Evolutionary conservation across 2,888 invertebrate genomes (phyloP).

Genomic region (Mythimna loreyi): DNA sequence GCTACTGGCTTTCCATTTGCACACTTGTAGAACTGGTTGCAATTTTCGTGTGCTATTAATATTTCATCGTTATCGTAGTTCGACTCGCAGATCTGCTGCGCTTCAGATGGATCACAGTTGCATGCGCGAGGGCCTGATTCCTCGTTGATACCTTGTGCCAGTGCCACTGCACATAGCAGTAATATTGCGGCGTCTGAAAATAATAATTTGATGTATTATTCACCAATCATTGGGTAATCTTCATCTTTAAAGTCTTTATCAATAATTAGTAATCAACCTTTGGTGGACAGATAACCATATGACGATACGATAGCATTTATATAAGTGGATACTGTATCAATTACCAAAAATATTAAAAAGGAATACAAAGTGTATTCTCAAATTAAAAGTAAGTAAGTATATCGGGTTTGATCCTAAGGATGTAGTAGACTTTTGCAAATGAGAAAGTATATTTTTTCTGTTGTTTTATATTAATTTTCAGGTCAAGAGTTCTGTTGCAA

Average conservation of each 20-base stretch:
- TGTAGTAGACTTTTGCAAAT: no score
- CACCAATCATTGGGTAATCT: constrained; percentile 5
- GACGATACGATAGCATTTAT: constrained; percentile 29
- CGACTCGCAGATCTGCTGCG: constrained; percentile 44
- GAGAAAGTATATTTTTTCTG: no score
- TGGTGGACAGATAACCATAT: constrained; percentile 25
- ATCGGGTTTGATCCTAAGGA: no score
- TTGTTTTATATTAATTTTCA: no score
- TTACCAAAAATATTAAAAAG: constrained; percentile 24
- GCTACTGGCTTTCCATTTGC: constrained; percentile 63
- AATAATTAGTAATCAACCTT: constrained; percentile 12
- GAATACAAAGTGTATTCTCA: background rate
- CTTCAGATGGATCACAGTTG: constrained; percentile 58
- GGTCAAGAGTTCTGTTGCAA: no score
- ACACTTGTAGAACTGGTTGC: constrained; percentile 71
- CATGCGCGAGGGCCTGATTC: constrained; percentile 65
- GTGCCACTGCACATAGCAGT: constrained; percentile 76
- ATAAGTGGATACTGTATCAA: constrained; percentile 13
- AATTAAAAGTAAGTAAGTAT: no score
- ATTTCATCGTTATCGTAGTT: constrained; percentile 44
- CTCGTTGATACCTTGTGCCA: constrained; percentile 67
- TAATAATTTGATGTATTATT: constrained; percentile 15
- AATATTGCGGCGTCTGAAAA: constrained; percentile 73
- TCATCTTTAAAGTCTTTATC: constrained; percentile 28
- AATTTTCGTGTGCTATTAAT: constrained; percentile 68